Base-by-base conservation (phyloP, 2,113 vertebrate genomes). In the Scomber colias region DNA sequence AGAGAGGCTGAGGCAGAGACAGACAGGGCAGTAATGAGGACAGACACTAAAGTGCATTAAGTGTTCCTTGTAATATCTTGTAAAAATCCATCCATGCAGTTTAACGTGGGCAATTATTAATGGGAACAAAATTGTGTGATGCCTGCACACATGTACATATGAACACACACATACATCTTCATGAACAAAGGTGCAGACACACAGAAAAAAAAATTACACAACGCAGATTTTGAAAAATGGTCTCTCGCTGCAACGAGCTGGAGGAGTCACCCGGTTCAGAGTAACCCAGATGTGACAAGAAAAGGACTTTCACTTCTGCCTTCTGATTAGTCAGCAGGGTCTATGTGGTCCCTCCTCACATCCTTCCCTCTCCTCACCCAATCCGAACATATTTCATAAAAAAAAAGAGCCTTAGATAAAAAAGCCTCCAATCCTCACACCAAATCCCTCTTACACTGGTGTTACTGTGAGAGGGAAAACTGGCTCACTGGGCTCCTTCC, bases 241-340 rank as follows among this genome's bases (percentile, higher is more conserved):
- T 75, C 79, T 80, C 68, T 84, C n/a, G 6, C 84, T 61, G 70
- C 78, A 73, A 76, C 5, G 77, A 83, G 84, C 85, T 63, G 57
- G 40, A 82, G 56, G 71, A 83, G 88, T 84, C 87, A 79, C 78
- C 50, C 73, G 62, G 85, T 87, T 90, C 90, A 92, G 79, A 82
- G 73, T 86, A 82, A 90, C 90, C 90, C 84, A 93, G 87, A 92
- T 92, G 87, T 92, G 87, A 90, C 89, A 86, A 89, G 79, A 89
- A 89, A 83, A 79, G 35, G 88, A 91, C 86, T 90, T 90, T 87
- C 90, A 81, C 89, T 92, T 93, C 86, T 91, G 82, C 80, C 81
- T 92, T 88, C 81, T 91, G 90, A 90, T 90, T 85, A 91, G 86
- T 93, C 91, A 93, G 92, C 89, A 92, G 81, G 82, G 81, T 79